Conservation (phyloP, 2,113 vertebrate genomes). For the Eonycteris spelaea region DNA sequence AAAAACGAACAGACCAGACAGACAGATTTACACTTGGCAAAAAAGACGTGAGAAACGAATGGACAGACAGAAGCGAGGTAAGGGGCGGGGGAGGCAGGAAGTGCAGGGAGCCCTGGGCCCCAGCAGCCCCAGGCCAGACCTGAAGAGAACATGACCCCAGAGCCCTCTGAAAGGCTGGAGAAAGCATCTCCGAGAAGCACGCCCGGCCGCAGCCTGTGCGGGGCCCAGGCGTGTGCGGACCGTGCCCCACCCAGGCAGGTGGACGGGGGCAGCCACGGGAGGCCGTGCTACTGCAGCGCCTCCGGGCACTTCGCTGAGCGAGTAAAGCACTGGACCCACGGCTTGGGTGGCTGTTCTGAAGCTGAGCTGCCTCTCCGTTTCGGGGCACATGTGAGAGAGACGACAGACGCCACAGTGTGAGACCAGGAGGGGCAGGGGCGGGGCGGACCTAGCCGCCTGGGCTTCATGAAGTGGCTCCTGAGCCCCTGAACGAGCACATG, state of each 20-base stretch:
- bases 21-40: conserved; percentile 36
- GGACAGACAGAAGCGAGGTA: conserved; percentile 60
- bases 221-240: not conserved
- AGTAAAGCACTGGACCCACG: conserved; percentile 72
- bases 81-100: conserved; percentile 15
- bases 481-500: not conserved
- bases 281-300: not conserved
- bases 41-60: conserved; percentile 49
- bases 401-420: not conserved
- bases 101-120: conserved; percentile 26
- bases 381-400: not conserved
- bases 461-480: not conserved
- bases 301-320: conserved; percentile 12
- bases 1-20: conserved; percentile 61
- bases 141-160: not conserved
- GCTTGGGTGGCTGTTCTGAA: conserved; percentile 21
- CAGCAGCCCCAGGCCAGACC: not conserved
- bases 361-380: not conserved
- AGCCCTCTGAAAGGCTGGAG: conserved; percentile 1
- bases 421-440: not conserved
- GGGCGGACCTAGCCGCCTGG: no score
- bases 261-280: conserved; percentile 13
- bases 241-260: not conserved
- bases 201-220: not conserved
- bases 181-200: not conserved